phyloP scores from a whole-genome alignment of 2,888 invertebrate genomes.

The Ectobius pallidus region DNA sequence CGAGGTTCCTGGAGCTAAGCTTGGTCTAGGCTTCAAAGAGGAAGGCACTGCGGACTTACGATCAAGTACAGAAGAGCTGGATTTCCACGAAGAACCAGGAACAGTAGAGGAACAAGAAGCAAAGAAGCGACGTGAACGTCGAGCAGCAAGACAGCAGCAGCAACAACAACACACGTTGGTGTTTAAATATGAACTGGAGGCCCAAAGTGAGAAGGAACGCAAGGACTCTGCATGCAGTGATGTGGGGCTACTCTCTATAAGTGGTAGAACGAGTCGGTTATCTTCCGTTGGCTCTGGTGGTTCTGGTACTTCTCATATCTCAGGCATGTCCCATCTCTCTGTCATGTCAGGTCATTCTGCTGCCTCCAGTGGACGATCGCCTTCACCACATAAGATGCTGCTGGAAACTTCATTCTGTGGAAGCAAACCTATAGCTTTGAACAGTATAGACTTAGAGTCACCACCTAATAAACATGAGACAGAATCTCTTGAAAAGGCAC shows the following conservation, averaged over 20 bases:
- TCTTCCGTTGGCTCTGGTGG: conserved; percentile 78
- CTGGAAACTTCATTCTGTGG: conserved; percentile 92
- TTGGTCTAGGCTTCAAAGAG: conserved; percentile 52
- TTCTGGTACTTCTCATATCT: conserved; percentile 50
- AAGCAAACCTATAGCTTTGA: conserved; percentile 66
- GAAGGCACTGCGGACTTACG: conserved; percentile 85
- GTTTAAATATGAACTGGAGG: conserved; percentile 55
- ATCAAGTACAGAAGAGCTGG: conserved; percentile 87
- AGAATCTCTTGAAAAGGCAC: conserved; percentile 38
- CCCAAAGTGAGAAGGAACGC: conserved; percentile 41
- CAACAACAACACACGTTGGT: conserved; percentile 48
- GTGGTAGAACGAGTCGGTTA: conserved; percentile 80
- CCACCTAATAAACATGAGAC: conserved; percentile 41
- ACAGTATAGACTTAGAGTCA: conserved; percentile 49
- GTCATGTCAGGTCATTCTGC: conserved; percentile 44
- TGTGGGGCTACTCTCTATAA: conserved; percentile 71
- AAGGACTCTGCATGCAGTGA: conserved; percentile 60
- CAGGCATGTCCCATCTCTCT: conserved; percentile 47
- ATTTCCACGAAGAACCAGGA: conserved; percentile 71
- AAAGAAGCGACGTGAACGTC: conserved; percentile 45
- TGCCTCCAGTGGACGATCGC: conserved; percentile 51
- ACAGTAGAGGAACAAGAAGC: conserved; percentile 51
- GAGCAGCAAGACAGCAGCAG: neutral
- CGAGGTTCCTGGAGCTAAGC: conserved; percentile 30
- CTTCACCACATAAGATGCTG: conserved; percentile 90